Base-by-base conservation (phyloP, 2,113 vertebrate species). In the Glareola pratincola region DNA sequence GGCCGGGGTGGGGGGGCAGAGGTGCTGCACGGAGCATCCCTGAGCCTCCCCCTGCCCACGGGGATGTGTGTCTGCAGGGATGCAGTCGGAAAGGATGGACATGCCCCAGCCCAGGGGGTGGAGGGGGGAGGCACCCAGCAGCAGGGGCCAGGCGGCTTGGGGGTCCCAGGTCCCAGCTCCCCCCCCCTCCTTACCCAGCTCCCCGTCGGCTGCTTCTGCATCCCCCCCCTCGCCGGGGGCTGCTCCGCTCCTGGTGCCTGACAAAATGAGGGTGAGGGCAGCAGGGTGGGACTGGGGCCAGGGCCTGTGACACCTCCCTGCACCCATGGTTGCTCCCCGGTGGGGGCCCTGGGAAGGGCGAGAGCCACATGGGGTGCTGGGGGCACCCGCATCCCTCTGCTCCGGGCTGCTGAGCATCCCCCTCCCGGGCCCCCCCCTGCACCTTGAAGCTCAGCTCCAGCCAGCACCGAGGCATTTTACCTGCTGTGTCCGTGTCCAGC, bases 401-500 rank as follows among this genome's bases (percentile, higher is more conserved):
- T 75, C 45, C 1, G 1, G 9, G 32, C n/a, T 50, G 47, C 23
- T 45, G 17, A 51, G 26, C 51, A 17, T 19, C 57, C 53, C n/a
- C 26, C 14, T 30, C 43, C 1, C 1, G 5, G 5, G n/a, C n/a
- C 8, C 14, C 8, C 10, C 11, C 6, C 13, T 1, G 7, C 11
- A 27, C 8, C 51, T 51, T 13, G 10, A 24, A 87, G 2, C 57
- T 56, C 66, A 48, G 48, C 48, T 64, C 68, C 18, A 80, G 36
- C 11, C 27, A 54, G 60, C 11, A 72, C 34, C 2, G 2, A n/a
- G 12, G 19, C 3, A 4, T 30, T 90, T 93, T 85, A 96, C 94
- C 97, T 88, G 97, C 75, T 4, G 14, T 60, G 18, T 98, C 96
- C 11, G 63, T 9, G 4, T 98, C 98, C 56, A 96, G 88, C 2